These are phyloP conservation scores for Dryobates pubescens DNA, from an alignment of 2,797 vertebrate species.

Conservation along the genomic window DNA sequence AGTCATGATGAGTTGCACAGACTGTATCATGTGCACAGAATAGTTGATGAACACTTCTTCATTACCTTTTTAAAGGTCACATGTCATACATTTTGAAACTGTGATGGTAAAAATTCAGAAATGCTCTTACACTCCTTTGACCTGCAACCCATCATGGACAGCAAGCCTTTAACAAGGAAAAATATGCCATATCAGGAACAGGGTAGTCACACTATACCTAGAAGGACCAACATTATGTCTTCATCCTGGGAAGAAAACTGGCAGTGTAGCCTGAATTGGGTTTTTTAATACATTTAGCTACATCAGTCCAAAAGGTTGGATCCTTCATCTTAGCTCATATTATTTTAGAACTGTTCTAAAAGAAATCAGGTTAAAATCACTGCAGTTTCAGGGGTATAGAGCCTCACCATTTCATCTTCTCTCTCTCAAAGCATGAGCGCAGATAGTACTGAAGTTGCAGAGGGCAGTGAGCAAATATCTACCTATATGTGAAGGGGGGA, in stretches of 20 bases:
- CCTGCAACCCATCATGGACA: not conserved
- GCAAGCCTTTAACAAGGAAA: not conserved
- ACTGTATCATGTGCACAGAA: not conserved
- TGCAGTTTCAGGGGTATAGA: not conserved
- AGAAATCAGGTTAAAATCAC: constrained; percentile 10
- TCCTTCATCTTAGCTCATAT: not conserved
- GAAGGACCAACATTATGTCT: not conserved
- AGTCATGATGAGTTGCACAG: not conserved
- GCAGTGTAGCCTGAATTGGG: not conserved
- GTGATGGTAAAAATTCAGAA: not conserved
- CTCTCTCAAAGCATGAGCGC: not conserved
- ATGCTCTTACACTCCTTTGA: not conserved
- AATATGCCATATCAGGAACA: not conserved
- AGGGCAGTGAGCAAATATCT: not conserved
- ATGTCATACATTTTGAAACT: not conserved
- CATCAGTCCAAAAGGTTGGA: not conserved
- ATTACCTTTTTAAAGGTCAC: constrained; percentile 1
- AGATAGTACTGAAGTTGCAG: not conserved
- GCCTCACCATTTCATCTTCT: not conserved
- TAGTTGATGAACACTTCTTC: not conserved
- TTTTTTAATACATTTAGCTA: not conserved
- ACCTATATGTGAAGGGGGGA: rapidly evolving
- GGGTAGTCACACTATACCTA: not conserved
- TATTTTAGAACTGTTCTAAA: not conserved
- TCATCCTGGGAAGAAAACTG: not conserved